Evolutionary conservation across 2,888 invertebrate species (phyloP).

Genomic region (Cephus pygmeus): DNA sequence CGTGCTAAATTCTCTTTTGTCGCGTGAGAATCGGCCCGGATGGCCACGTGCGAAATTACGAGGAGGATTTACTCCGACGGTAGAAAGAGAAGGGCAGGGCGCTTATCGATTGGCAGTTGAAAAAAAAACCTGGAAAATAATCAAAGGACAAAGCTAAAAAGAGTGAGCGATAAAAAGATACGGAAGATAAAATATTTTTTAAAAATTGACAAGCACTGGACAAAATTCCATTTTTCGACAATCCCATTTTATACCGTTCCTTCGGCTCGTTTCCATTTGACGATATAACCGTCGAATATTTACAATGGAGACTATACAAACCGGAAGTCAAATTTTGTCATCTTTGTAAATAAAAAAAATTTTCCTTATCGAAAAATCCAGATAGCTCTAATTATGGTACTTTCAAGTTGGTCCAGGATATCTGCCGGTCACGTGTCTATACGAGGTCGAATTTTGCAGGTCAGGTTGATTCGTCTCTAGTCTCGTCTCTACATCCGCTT

Average conservation of each 20-base stretch:
- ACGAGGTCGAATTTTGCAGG: background rate
- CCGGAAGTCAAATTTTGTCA: background rate
- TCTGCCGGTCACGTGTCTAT: background rate
- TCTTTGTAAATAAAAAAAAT: background rate
- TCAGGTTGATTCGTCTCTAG: background rate
- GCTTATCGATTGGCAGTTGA: background rate
- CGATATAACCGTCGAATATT: no score
- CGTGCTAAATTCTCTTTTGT: background rate
- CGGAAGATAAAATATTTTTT: background rate
- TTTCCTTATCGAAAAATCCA: background rate
- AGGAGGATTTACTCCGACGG: background rate
- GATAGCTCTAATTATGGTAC: no score
- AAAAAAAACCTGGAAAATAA: background rate
- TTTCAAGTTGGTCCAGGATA: no score
- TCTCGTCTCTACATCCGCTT: background rate
- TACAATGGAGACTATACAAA: background rate
- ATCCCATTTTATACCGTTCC: background rate
- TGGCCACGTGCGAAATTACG: slow-evolving; percentile 2
- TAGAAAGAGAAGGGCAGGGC: background rate
- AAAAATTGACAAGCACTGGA: background rate
- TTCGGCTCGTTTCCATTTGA: no score
- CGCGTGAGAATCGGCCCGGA: background rate
- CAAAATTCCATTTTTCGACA: background rate
- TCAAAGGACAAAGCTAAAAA: background rate
- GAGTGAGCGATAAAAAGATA: background rate